Percentiles rank a stretch among this genome's conserved stretches.
phyloP scores from a whole-genome alignment of 2,888 invertebrate species.

The Acrocyrtus sp. region DNA sequence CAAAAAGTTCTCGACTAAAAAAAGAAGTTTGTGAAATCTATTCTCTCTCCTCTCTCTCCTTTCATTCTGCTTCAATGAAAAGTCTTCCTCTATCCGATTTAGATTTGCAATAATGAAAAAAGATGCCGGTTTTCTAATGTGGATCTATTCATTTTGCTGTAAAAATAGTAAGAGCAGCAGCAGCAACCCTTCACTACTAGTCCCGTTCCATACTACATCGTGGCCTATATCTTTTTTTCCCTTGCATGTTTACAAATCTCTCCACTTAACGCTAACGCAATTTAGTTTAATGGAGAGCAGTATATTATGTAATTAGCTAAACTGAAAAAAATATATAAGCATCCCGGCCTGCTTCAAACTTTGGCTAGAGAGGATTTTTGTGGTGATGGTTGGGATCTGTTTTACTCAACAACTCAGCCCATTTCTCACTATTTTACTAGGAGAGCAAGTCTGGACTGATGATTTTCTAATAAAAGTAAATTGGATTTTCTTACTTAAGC shows the following conservation, averaged over 20 bases:
- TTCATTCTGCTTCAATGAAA: not conserved
- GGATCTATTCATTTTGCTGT: not conserved
- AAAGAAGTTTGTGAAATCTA: too few relatives aligned
- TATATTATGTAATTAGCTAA: not conserved
- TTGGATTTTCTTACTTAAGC: not conserved
- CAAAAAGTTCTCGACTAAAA: too few relatives aligned
- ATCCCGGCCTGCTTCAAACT: not conserved
- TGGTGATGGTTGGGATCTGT: not conserved
- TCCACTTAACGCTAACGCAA: not conserved
- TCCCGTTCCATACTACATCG: not conserved
- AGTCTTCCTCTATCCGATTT: not conserved
- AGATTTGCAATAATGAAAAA: not conserved
- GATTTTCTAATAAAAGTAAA: not conserved
- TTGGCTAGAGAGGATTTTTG: not conserved
- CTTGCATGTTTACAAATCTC: not conserved
- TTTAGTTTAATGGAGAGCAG: not conserved
- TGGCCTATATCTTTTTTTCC: not conserved
- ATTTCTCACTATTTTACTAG: not conserved
- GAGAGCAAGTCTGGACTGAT: too few relatives aligned
- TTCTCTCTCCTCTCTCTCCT: too few relatives aligned
- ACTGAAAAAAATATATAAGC: not conserved
- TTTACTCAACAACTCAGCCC: not conserved
- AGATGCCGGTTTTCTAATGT: not conserved
- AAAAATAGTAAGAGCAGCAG: not conserved
- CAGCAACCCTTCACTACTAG: not conserved